Evolutionary conservation across 2,113 vertebrate genomes (phyloP).

Genomic region (Setophaga kirtlandii): DNA sequence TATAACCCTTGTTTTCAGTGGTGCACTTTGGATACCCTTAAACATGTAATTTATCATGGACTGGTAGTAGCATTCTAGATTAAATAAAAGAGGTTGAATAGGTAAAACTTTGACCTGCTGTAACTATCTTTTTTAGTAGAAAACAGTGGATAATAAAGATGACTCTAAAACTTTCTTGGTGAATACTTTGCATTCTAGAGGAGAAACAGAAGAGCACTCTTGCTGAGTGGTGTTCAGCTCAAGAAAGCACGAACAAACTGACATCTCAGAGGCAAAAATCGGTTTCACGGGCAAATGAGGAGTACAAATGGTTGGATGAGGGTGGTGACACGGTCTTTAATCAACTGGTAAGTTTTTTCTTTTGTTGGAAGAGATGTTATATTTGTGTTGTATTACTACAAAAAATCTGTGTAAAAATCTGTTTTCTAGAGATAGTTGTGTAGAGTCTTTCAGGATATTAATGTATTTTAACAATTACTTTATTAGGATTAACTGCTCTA

Average conservation of each 20-base stretch:
- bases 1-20: background rate
- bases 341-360: constrained; percentile 73
- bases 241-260: constrained; percentile 55
- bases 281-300: constrained; percentile 60
- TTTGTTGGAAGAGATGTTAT: background rate
- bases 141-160: background rate
- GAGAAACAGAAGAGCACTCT: constrained; percentile 81
- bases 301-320: constrained; percentile 75
- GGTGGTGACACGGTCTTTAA: constrained; percentile 74
- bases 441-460: background rate
- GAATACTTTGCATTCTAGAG: constrained; percentile 70
- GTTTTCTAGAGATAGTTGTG: background rate
- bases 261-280: constrained; percentile 68
- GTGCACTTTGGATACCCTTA: background rate
- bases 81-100: background rate
- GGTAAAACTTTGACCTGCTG: background rate
- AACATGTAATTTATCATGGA: background rate
- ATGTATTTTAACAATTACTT: fast-evolving
- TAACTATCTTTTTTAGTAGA: background rate
- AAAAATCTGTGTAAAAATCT: background rate
- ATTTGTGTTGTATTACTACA: background rate
- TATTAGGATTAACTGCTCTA: background rate
- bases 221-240: constrained; percentile 84
- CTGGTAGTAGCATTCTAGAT: background rate
- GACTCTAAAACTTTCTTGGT: background rate